Evolutionary conservation across 1,140 invertebrate species (phyloP), one percentile per base, ranked within the genome.

Genomic region (Diorhabda elongata): DNA sequence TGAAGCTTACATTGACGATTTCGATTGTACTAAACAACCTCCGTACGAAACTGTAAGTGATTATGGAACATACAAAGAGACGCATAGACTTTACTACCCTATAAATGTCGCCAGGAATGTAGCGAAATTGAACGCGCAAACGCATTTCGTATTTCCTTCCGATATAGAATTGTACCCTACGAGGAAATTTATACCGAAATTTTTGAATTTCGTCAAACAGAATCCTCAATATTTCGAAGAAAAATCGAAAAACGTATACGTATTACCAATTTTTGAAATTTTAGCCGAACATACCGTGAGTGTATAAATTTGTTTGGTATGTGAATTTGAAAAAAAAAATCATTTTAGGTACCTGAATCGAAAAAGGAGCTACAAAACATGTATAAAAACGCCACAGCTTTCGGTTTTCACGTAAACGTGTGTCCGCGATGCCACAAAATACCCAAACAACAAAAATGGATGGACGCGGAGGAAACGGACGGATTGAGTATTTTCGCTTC

Each of bases 81-180:
- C 84, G 42, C 79, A 79, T 42, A 82, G 91, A 74, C 82, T 85
- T 4, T 65, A 72, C 76, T 93, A 92, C 81, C 91, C 91, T 0
- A 89, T 93, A 68, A 92, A 93, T 73, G 88, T 92, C 0, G 90
- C 85, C 0, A 85, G 91, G 71, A 91, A 91, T 70, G 86, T 88
- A 2, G 90, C 90, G 0, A 83, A 89, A 69, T 83, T 81, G 58
- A 83, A 85, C 8, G 85, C 89, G 2, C 79, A 76, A 44, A 90
- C 89, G 5, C 81, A 84, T 68, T 87, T 90, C 76, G 87, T 93
- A 66, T 81, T 94, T 73, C 91, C 91, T 0, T 89, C 89, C 4
- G 91, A 93, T 77, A 89, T 92, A 67, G 91, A 93, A 79, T 82
- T 93, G 66, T 83, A 91, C 59, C 90, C 90, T 5, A 72, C 71